phyloP scores from a whole-genome alignment of 30 jellyfish, hydroid and myxozoan species.

The Hydra vulgaris region DNA sequence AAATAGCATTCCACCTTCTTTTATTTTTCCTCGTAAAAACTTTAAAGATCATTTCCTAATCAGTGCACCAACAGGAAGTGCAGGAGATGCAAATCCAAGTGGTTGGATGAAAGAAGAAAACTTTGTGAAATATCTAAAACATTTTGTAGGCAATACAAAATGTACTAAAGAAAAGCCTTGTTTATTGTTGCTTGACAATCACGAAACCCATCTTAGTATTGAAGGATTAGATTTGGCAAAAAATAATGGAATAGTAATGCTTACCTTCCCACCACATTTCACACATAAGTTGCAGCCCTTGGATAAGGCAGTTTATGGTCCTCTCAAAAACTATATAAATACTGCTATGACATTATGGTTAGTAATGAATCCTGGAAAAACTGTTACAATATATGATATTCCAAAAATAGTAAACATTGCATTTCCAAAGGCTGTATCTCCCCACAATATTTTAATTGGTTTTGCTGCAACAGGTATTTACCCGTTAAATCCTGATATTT shows the following conservation, averaged over 20 bases:
- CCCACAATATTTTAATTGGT: conserved; percentile 46
- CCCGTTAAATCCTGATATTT: conserved; percentile 38
- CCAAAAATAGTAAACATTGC: conserved; percentile 42
- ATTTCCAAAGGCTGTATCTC: conserved; percentile 37
- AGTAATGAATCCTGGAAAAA: conserved; percentile 37
- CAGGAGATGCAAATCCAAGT: conserved; percentile 34
- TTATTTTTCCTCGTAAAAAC: conserved; percentile 41
- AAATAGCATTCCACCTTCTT: conserved; percentile 38
- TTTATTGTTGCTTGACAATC: conserved; percentile 24
- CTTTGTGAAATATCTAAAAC: conserved; percentile 18
- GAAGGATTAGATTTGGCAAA: conserved; percentile 36
- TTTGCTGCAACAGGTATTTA: conserved; percentile 42
- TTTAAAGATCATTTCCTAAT: conserved; percentile 29
- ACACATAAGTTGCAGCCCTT: conserved; percentile 58
- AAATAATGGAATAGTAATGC: conserved; percentile 24
- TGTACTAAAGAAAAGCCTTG: conserved; percentile 33
- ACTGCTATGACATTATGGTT: conserved; percentile 43
- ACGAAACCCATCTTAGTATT: conserved; percentile 26
- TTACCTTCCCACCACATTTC: conserved; percentile 48
- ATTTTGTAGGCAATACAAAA: conserved; percentile 20
- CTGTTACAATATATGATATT: conserved; percentile 36
- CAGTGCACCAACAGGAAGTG: conserved; percentile 39
- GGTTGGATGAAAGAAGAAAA: conserved; percentile 45
- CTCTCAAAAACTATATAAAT: conserved; percentile 33
- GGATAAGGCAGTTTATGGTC: conserved; percentile 50